Conservation (phyloP, 2,888 invertebrate species). For the Drosophila paucipuncta region DNA sequence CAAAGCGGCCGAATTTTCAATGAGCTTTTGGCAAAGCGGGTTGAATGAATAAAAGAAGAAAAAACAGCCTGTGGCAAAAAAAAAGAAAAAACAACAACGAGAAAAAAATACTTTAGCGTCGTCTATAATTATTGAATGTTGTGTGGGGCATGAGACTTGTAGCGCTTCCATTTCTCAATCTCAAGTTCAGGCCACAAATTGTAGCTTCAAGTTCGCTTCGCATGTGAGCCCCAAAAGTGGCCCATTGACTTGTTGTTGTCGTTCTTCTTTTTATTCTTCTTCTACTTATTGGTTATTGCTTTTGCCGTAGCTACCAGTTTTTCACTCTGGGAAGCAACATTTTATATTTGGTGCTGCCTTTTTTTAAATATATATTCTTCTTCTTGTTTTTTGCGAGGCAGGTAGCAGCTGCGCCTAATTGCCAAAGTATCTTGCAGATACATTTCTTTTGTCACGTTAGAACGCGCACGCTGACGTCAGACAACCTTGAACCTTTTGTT, state of each 20-base stretch:
- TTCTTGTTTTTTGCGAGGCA: constrained; percentile 39
- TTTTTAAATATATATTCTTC: constrained; percentile 6
- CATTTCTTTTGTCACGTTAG: constrained; percentile 78
- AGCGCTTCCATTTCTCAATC: constrained; percentile 62
- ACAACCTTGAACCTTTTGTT: constrained; percentile 76
- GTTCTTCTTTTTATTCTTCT: neutral
- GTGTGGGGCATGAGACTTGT: constrained; percentile 64
- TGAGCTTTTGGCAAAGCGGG: constrained; percentile 40
- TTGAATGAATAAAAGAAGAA: constrained; percentile 53
- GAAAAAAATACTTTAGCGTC: constrained; percentile 27
- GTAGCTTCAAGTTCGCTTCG: constrained; percentile 54
- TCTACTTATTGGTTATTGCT: constrained; percentile 5
- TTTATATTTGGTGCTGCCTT: neutral
- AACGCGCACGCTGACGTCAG: constrained; percentile 70
- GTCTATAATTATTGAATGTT: constrained; percentile 65
- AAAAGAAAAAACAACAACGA: neutral
- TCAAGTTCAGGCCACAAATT: constrained; percentile 61
- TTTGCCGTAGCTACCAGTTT: constrained; percentile 34
- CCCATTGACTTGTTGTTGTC: constrained; percentile 34
- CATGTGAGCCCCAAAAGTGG: constrained; percentile 43
- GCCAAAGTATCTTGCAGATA: constrained; percentile 72
- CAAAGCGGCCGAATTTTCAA: constrained; percentile 69
- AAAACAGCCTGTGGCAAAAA: constrained; percentile 34
- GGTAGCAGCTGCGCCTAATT: constrained; percentile 80
- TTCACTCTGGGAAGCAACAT: constrained; percentile 23